A percentile compares a stretch with the other conserved stretches of the same genome.
Conservation (phyloP, 2,113 vertebrate species). For the Sylvilagus bachmani region DNA sequence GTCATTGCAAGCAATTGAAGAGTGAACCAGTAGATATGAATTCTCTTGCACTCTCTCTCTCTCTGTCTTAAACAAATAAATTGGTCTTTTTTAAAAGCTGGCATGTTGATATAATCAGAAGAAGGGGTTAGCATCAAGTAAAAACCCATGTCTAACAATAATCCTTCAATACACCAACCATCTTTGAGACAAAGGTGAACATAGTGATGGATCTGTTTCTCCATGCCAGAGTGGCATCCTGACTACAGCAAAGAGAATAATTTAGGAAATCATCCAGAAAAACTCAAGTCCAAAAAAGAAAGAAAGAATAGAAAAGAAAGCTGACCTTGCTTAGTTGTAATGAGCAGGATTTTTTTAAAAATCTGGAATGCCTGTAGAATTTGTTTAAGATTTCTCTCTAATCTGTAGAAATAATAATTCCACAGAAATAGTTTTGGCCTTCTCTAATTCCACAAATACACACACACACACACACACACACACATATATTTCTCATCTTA, state of each 20-base stretch:
- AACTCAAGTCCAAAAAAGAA: not conserved
- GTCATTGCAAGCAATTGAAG: too few species aligned
- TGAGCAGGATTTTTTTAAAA: not conserved
- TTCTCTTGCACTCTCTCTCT: too few species aligned
- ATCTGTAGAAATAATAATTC: not conserved
- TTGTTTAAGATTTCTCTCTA: constrained; percentile 48
- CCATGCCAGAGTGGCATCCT: not conserved
- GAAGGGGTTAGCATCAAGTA: constrained; percentile 20
- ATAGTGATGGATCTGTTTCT: not conserved
- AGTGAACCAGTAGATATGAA: too few species aligned
- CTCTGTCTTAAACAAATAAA: too few species aligned
- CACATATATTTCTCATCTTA: constrained; percentile 2
- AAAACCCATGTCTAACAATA: constrained; percentile 37
- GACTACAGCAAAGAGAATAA: not conserved
- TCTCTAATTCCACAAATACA: constrained; percentile 34
- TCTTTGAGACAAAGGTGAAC: not conserved
- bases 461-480: not conserved
- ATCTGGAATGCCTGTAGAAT: not conserved
- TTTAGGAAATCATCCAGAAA: not conserved
- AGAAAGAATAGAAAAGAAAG: not conserved
- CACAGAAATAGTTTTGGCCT: constrained; percentile 18
- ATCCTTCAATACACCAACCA: not conserved
- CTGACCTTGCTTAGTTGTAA: not conserved
- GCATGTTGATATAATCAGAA: constrained; percentile 30
- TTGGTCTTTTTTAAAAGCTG: not conserved